Percentiles rank a stretch among this genome's conserved stretches.
phyloP scores from a whole-genome alignment of 2,797 vertebrate species.

The Bradypodion pumilum region DNA sequence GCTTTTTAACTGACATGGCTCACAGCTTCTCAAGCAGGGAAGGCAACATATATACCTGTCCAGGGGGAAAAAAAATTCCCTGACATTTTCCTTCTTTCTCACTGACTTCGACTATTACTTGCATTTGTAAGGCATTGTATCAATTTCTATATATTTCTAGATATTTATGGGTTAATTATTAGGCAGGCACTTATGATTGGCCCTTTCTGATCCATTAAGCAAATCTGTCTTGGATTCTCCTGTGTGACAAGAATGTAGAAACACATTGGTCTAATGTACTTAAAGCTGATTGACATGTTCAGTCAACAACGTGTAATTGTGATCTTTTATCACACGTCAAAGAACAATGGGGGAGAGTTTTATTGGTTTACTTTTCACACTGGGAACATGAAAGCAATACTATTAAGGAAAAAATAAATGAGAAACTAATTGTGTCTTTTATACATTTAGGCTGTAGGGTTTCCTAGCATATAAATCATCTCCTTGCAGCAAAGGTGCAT shows the following conservation, averaged over 20 bases:
- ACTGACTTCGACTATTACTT: background rate
- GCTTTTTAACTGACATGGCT: background rate
- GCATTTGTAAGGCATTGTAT: background rate
- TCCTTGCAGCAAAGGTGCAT: background rate
- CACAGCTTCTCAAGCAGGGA: background rate
- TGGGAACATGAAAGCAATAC: constrained; percentile 1
- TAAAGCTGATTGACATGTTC: constrained; percentile 7
- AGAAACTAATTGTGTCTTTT: background rate
- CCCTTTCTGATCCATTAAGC: background rate
- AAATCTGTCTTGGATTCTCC: background rate
- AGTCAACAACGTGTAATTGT: constrained; percentile 4
- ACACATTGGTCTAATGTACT: background rate
- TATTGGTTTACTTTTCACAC: background rate
- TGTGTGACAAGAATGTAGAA: background rate
- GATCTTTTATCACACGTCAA: background rate
- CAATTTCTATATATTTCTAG: background rate
- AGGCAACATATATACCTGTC: background rate
- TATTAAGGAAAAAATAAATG: background rate
- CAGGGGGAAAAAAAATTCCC: background rate
- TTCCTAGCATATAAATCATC: background rate
- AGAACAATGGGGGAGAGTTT: background rate
- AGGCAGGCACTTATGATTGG: background rate
- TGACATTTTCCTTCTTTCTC: background rate
- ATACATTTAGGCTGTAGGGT: background rate
- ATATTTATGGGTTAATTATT: background rate